These are phyloP conservation scores for Lagopus leucura DNA, from an alignment of 2,113 vertebrate genomes.

Conservation along the genomic window DNA sequence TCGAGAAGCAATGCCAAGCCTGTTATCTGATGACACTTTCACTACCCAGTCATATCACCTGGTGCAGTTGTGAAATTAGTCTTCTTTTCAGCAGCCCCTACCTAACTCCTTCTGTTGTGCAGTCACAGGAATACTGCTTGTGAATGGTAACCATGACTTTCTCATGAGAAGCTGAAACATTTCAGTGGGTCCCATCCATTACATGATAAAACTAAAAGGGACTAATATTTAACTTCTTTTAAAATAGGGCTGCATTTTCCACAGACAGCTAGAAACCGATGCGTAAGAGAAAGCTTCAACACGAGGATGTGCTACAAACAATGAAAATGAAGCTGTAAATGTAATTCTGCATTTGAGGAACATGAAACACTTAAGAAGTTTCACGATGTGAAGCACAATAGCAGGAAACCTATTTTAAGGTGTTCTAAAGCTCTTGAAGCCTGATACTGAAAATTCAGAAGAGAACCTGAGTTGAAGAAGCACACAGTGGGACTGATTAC, in stretches of 20 bases:
- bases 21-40: not conserved
- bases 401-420: not conserved
- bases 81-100: not conserved
- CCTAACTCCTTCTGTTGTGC: not conserved
- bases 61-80: not conserved
- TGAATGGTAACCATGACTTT: not conserved
- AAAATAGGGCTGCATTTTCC: not conserved
- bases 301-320: not conserved
- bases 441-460: not conserved
- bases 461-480: not conserved
- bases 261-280: not conserved
- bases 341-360: not conserved
- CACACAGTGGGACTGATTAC: conserved; percentile 59
- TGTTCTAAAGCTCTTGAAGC: not conserved
- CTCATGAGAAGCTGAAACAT: not conserved
- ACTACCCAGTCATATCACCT: too few species aligned
- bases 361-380: not conserved
- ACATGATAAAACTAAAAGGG: not conserved
- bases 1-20: not conserved
- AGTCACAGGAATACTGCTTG: not conserved
- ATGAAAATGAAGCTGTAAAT: not conserved
- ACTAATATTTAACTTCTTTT: not conserved
- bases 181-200: not conserved
- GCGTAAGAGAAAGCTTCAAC: not conserved
- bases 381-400: not conserved